Percentiles rank a stretch among this genome's conserved stretches.
phyloP scores from a whole-genome alignment of 30 jellyfish, hydroid and myxozoan genomes.

The Cassiopea xamachana region DNA sequence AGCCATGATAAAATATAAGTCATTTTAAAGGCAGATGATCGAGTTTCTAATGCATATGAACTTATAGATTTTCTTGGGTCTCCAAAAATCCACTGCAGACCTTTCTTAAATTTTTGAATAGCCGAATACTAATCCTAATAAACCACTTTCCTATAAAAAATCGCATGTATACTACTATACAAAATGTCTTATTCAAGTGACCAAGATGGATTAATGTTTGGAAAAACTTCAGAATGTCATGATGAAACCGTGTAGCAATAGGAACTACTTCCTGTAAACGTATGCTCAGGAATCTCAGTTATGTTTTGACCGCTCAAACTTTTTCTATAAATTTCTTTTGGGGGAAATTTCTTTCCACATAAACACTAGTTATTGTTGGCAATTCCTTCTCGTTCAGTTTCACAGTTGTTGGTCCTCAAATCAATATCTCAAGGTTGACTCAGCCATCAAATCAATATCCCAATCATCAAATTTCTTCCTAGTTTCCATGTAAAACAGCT shows the following conservation, averaged over 20 bases:
- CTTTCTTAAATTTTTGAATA: not conserved
- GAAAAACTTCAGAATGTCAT: not conserved
- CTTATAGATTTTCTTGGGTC: not conserved
- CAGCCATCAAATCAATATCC: not conserved
- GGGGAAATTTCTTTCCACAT: not conserved
- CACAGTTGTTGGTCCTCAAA: not conserved
- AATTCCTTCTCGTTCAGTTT: not conserved
- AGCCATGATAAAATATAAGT: not conserved
- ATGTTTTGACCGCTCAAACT: not conserved
- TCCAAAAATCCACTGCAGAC: not conserved
- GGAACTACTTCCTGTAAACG: not conserved
- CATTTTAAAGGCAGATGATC: not conserved
- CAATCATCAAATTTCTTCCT: not conserved
- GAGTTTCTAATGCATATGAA: not conserved
- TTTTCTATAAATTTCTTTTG: not conserved
- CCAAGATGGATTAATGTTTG: not conserved
- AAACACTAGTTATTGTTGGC: not conserved
- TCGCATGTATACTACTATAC: not conserved
- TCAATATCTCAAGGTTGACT: not conserved
- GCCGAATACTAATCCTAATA: not conserved
- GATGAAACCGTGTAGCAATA: not conserved
- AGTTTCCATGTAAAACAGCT: not conserved
- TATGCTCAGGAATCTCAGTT: not conserved
- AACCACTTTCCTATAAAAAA: not conserved
- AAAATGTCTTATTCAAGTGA: not conserved